Evolutionary conservation across 2,888 invertebrate species (phyloP), one percentile per base, ranked within the genome.

Genomic region (Sipha maydis): DNA sequence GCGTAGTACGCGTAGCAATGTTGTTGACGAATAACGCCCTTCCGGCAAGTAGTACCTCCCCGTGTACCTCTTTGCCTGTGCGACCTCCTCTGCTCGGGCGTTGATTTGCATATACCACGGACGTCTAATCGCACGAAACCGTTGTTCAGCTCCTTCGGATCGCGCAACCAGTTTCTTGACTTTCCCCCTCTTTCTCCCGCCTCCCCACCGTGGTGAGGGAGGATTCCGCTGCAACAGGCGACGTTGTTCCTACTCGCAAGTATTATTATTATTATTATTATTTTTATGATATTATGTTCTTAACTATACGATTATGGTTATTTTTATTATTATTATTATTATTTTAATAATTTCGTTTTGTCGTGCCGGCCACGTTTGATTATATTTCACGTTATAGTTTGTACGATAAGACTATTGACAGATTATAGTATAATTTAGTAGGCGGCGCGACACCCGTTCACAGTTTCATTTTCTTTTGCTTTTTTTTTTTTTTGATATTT

Each of bases 231-330:
- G 14, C 41, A 77, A 77, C 38, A 28, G 28, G 17, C n/a, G 28
- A 41, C 84, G 88, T 80, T 88, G 88, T 88, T 88, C 88, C 88
- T 88, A 80, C 88, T 82, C 61, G 67, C 79, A 80, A 80, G 79
- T 86, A 86, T 86, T 86, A 86, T 86, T 79, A 86, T 79, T 56
- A 56, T 34, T 56, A 28, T 54, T 28, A 56, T 79, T 79, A 86
- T 79, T 31, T 14, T 76, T 76, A 34, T n/a, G 14, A 9, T 73
- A 48, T 76, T 76, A 34, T n/a, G 14, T 25, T 73, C 17, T 0
- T 17, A 5, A 31, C 9, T 9, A 7, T 31, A 71, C 28, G 71
- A 34, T 73, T 73, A 73, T 34, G 34, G 34, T 34, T 34, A 34
- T 34, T 73, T 21, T 76, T 77, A 77, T 79, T 48, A 48, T 48